Percentiles rank a stretch among this genome's conserved stretches.
These are phyloP conservation scores for Porites evermanni DNA, from an alignment of 92 coral and sea anemone genomes.

Conservation along the genomic window DNA sequence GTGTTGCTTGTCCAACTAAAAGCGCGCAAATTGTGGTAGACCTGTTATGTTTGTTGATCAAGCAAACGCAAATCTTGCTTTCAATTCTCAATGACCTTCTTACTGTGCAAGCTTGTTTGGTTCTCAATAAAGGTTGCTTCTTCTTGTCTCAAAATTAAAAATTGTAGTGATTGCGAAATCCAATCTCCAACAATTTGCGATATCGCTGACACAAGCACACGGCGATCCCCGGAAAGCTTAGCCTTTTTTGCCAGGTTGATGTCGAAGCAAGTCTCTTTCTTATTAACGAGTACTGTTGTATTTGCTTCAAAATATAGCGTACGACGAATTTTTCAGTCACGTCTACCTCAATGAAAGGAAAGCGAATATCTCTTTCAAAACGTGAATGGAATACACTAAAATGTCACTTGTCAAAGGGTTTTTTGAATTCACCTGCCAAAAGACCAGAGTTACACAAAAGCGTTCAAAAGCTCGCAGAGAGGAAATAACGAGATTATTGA, in stretches of 20 bases:
- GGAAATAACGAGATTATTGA: constrained; percentile 30
- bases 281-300: background rate
- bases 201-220: background rate
- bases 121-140: background rate
- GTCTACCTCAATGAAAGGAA: constrained; percentile 7
- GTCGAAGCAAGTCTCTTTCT: background rate
- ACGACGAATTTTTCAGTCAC: constrained; percentile 1
- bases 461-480: constrained; percentile 11
- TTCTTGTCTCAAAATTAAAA: background rate
- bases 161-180: background rate
- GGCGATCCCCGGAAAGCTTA: background rate
- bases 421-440: constrained; percentile 43
- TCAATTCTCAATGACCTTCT: background rate
- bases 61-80: background rate
- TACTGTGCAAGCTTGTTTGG: background rate
- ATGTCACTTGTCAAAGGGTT: constrained; percentile 46
- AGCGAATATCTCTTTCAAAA: constrained; percentile 12
- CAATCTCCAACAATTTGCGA: constrained; percentile 1
- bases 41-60: background rate
- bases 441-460: constrained; percentile 1
- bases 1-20: background rate
- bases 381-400: constrained; percentile 30
- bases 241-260: background rate
- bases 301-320: background rate
- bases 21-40: background rate